Base-by-base conservation (phyloP, 1,140 invertebrate genomes). In the Venustaconcha ellipsiformis region DNA sequence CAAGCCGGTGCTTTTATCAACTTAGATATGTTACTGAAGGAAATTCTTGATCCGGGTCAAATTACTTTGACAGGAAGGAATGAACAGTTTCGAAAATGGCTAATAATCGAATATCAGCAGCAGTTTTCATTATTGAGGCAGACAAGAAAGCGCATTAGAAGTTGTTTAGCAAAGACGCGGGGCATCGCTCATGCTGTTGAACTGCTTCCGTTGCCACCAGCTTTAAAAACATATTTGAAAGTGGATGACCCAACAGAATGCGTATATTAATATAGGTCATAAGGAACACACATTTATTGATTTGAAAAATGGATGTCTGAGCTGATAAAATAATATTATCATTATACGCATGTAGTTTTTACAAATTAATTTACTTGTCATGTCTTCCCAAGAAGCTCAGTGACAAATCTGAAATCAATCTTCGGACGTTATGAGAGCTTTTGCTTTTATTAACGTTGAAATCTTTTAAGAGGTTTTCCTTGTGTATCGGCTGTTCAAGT, bases 161-260 rank as follows among this genome's bases (percentile, higher is more conserved):
- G 20, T 11, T 65, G 57, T 69, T 56, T 80, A 18, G 26, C 57
- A 23, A 64, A 72, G 18, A 63, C 71, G 17, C 23, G 72, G 15
- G 65, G 75, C 60, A 65, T 78, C 37, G 23, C 72, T 56, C n/a
- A 23, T 57, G 26, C 69, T 18, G 72, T 80, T 48, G 23, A 67
- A 20, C n/a, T 23, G 8, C 65, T 80, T 20, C 79, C 79, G 0
- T 13, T 80, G 48, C 79, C 79, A 20, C n/a, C 66, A 30, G 65
- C 64, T 23, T 62, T 80, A 64, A 80, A 70, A 65, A 57, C 71
- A 26, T 70, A 74, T 57, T 60, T 80, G 18, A 78, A 69, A 59
- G n/a, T 80, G 5, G 58, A 65, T 14, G 67, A 72, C 30, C 30
- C 30, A 2, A 5, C 2, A 37, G 30, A 37, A 37, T 37, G 2